phyloP scores from a whole-genome alignment of 1,140 invertebrate species.

The Calephelis nemesis region DNA sequence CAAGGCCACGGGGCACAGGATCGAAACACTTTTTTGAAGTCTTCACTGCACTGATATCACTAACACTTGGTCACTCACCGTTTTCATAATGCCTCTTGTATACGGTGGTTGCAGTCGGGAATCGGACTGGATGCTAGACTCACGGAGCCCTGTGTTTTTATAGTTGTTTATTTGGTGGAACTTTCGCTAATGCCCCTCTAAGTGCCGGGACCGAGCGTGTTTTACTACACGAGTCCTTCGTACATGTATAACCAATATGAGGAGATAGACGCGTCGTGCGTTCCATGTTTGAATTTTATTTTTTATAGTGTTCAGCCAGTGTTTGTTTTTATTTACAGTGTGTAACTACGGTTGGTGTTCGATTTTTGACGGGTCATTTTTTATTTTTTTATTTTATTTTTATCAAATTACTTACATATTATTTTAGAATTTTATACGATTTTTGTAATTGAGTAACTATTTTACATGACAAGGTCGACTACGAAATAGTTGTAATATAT shows the following conservation, averaged over 20 bases:
- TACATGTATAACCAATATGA: slow-evolving; percentile 51
- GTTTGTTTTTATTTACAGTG: slow-evolving; percentile 22
- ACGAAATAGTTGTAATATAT: slow-evolving; percentile 17
- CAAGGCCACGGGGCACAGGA: slow-evolving; percentile 45
- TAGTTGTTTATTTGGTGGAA: slow-evolving; percentile 76
- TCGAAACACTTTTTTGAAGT: slow-evolving; percentile 66
- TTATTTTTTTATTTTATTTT: not conserved
- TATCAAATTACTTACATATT: not conserved
- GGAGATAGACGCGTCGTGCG: slow-evolving; percentile 57
- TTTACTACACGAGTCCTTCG: slow-evolving; percentile 59
- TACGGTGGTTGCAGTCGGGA: slow-evolving; percentile 82
- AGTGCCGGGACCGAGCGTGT: slow-evolving; percentile 57
- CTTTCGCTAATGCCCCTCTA: slow-evolving; percentile 77
- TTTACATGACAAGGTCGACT: slow-evolving; percentile 9
- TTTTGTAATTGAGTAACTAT: not conserved
- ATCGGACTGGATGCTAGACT: slow-evolving; percentile 84
- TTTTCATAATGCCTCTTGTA: slow-evolving; percentile 78
- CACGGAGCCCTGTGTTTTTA: slow-evolving; percentile 81
- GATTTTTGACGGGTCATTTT: not conserved
- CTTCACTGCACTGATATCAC: slow-evolving; percentile 62
- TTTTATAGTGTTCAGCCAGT: slow-evolving; percentile 18
- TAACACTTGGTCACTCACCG: slow-evolving; percentile 75
- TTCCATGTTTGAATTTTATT: slow-evolving; percentile 27
- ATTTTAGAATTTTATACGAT: not conserved
- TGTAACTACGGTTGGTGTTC: slow-evolving; percentile 11